Percentiles rank a stretch among this genome's conserved stretches.
phyloP scores from a whole-genome alignment of 2,888 invertebrate species.

The Sphaerophoria rueppellii region DNA sequence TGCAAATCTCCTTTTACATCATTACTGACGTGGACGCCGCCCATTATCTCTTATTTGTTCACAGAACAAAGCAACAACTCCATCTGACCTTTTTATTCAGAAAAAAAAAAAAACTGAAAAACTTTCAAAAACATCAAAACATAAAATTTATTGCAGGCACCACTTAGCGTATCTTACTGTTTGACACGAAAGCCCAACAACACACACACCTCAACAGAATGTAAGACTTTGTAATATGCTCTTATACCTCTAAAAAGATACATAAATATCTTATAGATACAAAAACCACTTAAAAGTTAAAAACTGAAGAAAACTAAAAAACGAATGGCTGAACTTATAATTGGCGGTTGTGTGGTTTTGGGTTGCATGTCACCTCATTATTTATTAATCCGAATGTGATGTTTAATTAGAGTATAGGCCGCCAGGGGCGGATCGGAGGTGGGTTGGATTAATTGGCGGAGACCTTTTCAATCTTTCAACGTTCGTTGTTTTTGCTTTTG shows the following conservation, averaged over 20 bases:
- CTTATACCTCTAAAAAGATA: conserved; percentile 4
- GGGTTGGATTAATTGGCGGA: neutral
- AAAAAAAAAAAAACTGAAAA: neutral
- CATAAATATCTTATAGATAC: conserved; percentile 14
- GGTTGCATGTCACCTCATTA: conserved; percentile 65
- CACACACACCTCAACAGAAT: neutral
- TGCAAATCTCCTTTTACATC: neutral
- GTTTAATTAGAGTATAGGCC: conserved; percentile 42
- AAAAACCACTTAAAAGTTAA: conserved; percentile 37
- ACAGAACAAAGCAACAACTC: neutral
- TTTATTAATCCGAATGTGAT: conserved; percentile 59
- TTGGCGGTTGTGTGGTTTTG: conserved; percentile 39
- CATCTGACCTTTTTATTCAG: conserved; percentile 19
- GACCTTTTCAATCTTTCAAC: neutral
- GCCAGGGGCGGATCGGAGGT: conserved; percentile 19
- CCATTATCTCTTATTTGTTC: conserved; percentile 14
- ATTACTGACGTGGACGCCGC: conserved; percentile 13
- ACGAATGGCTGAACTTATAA: conserved; percentile 50
- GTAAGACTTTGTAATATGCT: conserved; percentile 29
- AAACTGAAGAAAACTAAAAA: neutral
- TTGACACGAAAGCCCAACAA: conserved; percentile 56
- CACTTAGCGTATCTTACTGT: conserved; percentile 55
- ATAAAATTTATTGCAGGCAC: conserved; percentile 26
- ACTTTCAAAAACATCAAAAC: conserved; percentile 43
- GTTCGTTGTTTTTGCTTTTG: neutral